Base-by-base conservation (phyloP, 2,113 vertebrate genomes). In the Centropus bengalensis region DNA sequence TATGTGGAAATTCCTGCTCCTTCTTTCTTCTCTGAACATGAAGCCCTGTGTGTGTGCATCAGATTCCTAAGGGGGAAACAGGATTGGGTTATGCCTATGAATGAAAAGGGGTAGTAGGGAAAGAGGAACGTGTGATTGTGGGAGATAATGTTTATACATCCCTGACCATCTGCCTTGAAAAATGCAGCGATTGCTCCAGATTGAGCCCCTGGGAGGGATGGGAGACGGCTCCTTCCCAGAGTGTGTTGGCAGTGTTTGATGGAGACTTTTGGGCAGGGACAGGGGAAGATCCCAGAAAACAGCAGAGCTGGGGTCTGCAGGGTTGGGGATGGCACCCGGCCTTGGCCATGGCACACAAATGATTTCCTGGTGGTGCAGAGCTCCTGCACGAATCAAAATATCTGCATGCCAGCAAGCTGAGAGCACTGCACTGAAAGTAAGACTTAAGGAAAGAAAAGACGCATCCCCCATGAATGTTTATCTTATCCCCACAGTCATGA, bases 291-390 rank as follows among this genome's bases (percentile, higher is more conserved):
- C 32, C 28, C 28, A 20, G 64, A 28, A 17, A 14, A 17, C 24
- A 38, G 33, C 51, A 60, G 44, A 68, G 63, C 47, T 84, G 59
- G 52, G 27, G 77, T 3, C 82, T 0, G 0, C 2, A 14, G 69
- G 45, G 30, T 40, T 12, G 17, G 58, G 63, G 59, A 19, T 33
- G 38, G 9, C 0, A 1, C 26, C 44, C 42, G 38, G 22, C 45
- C 52, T 42, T 2, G 5, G 47, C 42, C 14, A 33, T 6, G 77
- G 32, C 40, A 64, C 8, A 1, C 32, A 28, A 38, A 45, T 26
- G 33, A 5, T 11, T 9, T n/a, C 12, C 13, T 4, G 2, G 54
- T 4, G 23, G 18, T 1, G 8, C 47, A 3, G 3, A 33, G 6
- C 3, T 2, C 52, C 58, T 58, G 26, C 45, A 19, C 19, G 18